Evolutionary conservation across 2,888 invertebrate species (phyloP), one percentile per base, ranked within the genome.

Genomic region (Cheilosia grossa): DNA sequence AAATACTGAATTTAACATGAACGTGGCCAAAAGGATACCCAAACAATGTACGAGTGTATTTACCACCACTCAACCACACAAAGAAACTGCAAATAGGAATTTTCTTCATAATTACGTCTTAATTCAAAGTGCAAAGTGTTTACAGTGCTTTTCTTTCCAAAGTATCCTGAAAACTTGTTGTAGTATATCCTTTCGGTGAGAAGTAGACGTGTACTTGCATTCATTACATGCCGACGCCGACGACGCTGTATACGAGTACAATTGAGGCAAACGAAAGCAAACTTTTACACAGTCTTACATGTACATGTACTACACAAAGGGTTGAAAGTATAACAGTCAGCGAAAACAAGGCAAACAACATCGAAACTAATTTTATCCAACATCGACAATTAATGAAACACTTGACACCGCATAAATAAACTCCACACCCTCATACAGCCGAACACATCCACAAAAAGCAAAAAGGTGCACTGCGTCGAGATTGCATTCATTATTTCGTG

Each of bases 341-440:
- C 9, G 21, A 47, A 33, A 47, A 69, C n/a, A 51, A 33, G 24
- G 59, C 37, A 56, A 47, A 59, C 33, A 30, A 51, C 37, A 61
- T 51, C 51, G 42, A 63, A 59, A 54, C 66, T 24, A 82, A 74
- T 67, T 66, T 67, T 64, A 83, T 69, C 61, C 69, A 74, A 64
- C 67, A 69, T 42, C 40, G 40, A 73, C 69, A 24, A 67, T 80
- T 74, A 83, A 83, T 83, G 80, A 75, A 74, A 66, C 80, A 74
- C 83, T 83, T 66, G 74, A 75, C 80, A 74, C 74, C 30, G 75
- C 21, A 51, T 64, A 59, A 37, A 54, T 47, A 74, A 56, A 47
- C n/a, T 64, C 30, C 49, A 24, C 44, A 47, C 13, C 13, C 21
- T 24, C 10, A 40, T 4, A 17, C 15, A 15, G 9, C 24, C 15